Conservation (phyloP, 2,113 vertebrate species). For the Psilopsiagon aurifrons region DNA sequence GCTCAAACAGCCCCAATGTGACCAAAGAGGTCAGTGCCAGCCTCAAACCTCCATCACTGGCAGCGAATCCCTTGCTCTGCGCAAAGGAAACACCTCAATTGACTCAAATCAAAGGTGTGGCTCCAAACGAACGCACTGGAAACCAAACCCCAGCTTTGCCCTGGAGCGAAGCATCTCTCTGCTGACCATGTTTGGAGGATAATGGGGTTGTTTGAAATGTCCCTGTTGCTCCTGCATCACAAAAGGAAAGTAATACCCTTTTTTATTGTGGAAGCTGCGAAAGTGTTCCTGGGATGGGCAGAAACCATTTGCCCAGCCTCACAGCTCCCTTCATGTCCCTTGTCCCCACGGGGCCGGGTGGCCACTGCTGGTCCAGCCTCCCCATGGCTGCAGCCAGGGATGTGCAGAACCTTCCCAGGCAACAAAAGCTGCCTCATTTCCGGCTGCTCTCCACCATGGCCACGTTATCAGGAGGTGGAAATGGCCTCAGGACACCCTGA, state of each 20-base stretch:
- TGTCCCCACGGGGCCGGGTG: fast-evolving
- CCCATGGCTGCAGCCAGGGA: background rate
- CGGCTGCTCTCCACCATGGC: background rate
- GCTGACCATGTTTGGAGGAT: background rate
- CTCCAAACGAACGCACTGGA: background rate
- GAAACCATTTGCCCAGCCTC: background rate
- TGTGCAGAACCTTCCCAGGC: background rate
- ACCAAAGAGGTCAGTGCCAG: background rate
- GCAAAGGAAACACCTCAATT: background rate
- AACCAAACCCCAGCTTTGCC: background rate
- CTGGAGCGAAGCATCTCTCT: background rate
- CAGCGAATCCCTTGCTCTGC: background rate
- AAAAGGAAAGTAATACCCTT: background rate
- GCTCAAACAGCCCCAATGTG: background rate
- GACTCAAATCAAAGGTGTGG: background rate
- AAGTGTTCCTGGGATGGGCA: background rate
- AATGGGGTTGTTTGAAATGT: background rate
- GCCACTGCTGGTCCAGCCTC: background rate
- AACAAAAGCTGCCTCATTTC: conserved; percentile 36
- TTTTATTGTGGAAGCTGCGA: background rate
- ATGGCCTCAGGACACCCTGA: background rate
- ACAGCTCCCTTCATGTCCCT: background rate
- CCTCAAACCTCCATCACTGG: background rate
- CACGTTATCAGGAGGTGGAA: background rate
- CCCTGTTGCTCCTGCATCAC: background rate